A percentile compares a stretch with the other conserved stretches of the same genome.
Evolutionary conservation across 2,797 vertebrate species (phyloP).

Genomic region (Rhincodon typus): DNA sequence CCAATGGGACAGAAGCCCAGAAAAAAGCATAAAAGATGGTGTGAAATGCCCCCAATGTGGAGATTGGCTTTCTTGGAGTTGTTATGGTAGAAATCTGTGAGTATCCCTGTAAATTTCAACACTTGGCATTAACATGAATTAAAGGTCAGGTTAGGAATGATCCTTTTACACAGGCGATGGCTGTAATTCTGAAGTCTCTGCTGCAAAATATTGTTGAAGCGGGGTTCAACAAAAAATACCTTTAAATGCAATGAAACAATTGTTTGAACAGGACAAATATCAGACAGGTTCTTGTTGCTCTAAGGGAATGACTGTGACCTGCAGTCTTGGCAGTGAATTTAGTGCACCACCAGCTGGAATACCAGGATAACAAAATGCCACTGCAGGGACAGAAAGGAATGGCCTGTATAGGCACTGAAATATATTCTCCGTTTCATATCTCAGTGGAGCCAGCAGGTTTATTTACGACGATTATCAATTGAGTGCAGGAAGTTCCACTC

Average conservation of each 20-base stretch:
- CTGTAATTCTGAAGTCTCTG: background rate
- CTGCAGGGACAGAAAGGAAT: background rate
- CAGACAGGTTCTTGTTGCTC: too few relatives aligned
- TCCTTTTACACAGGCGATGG: background rate
- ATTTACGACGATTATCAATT: background rate
- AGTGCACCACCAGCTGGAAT: background rate
- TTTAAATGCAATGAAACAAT: background rate
- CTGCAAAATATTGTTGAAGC: background rate
- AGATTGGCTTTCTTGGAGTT: too few relatives aligned
- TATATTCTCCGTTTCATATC: background rate
- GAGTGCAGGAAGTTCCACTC: background rate
- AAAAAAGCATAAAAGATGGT: background rate
- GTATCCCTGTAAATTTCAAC: background rate
- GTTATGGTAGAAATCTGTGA: too few relatives aligned
- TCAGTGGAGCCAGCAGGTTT: background rate
- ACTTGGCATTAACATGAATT: background rate
- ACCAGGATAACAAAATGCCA: background rate
- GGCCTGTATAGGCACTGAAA: background rate
- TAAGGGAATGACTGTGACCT: background rate
- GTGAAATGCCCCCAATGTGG: too few relatives aligned
- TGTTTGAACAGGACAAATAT: background rate
- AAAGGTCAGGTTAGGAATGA: background rate
- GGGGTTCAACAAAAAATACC: background rate
- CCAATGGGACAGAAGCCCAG: background rate
- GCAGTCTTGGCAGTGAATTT: background rate